Conservation (phyloP, 2,113 vertebrate genomes). For the Ochotona curzoniae region DNA sequence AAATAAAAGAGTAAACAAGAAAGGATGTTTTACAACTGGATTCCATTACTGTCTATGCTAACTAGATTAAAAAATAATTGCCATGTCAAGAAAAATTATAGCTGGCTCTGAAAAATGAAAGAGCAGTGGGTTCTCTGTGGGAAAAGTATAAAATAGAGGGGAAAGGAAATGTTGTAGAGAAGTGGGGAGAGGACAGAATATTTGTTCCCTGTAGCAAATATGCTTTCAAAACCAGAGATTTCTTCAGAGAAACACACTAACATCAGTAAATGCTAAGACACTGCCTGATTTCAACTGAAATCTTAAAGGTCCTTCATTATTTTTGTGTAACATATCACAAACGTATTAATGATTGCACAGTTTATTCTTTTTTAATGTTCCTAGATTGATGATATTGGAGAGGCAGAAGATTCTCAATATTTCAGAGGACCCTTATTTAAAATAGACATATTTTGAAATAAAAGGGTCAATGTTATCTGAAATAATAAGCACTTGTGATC, state of each 20-base stretch:
- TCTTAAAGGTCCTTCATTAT: neutral
- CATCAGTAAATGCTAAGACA: slow-evolving; percentile 45
- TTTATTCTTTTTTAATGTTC: slow-evolving; percentile 50
- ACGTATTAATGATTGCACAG: slow-evolving; percentile 22
- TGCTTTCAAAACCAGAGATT: neutral
- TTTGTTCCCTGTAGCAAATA: neutral
- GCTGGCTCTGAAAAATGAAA: slow-evolving; percentile 76
- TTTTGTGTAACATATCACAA: neutral
- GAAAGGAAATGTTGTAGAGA: neutral
- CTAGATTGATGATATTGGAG: slow-evolving; percentile 50
- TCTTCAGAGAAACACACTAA: slow-evolving; percentile 38
- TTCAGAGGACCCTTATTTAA: neutral
- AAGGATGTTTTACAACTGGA: slow-evolving; percentile 87
- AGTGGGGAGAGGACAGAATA: neutral
- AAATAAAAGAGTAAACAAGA: slow-evolving; percentile 86
- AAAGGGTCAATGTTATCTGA: slow-evolving; percentile 10
- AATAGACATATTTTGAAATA: neutral
- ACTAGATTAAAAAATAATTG: slow-evolving; percentile 88
- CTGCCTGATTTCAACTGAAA: slow-evolving; percentile 16
- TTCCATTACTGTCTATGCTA: slow-evolving; percentile 86
- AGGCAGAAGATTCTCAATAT: slow-evolving; percentile 14
- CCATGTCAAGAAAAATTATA: slow-evolving; percentile 86
- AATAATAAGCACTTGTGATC: slow-evolving; percentile 29
- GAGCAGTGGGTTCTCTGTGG: slow-evolving; percentile 53
- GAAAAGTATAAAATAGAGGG: slow-evolving; percentile 22